Percentiles rank a stretch among this genome's conserved stretches.
Conservation (phyloP, 23 tunicate genomes). For the Phallusia fumigata region DNA sequence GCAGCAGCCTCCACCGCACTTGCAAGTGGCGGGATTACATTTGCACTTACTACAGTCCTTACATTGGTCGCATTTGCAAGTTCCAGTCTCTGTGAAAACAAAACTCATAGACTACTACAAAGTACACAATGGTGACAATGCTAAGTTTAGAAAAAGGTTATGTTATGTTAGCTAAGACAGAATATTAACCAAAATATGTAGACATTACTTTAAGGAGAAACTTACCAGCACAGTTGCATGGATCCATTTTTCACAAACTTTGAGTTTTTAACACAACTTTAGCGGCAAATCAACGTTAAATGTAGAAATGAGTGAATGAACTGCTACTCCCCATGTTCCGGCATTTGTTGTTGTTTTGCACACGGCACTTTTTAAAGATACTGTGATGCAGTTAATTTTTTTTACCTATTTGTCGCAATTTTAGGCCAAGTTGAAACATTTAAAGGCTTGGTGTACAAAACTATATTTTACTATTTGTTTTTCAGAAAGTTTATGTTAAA, state of each 20-base stretch:
- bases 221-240: slow-evolving; percentile 41
- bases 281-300: background rate
- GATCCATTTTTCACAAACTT: slow-evolving; percentile 26
- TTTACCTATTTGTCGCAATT: background rate
- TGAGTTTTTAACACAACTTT: background rate
- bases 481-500: background rate
- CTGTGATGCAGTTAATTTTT: background rate
- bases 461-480: no score
- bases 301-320: background rate
- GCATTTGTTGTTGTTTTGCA: slow-evolving; percentile 7
- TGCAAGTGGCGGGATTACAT: slow-evolving; percentile 23
- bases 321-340: background rate
- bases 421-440: no score
- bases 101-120: background rate
- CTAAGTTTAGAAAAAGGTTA: background rate
- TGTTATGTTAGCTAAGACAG: no score
- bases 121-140: no score
- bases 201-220: no score
- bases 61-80: slow-evolving; percentile 10
- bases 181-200: no score
- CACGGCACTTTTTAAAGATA: background rate
- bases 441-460: no score
- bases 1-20: slow-evolving; percentile 5
- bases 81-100: slow-evolving; percentile 14
- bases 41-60: slow-evolving; percentile 30